phyloP scores from a whole-genome alignment of 1,140 invertebrate species.

The Atopsyche davidsoni region DNA sequence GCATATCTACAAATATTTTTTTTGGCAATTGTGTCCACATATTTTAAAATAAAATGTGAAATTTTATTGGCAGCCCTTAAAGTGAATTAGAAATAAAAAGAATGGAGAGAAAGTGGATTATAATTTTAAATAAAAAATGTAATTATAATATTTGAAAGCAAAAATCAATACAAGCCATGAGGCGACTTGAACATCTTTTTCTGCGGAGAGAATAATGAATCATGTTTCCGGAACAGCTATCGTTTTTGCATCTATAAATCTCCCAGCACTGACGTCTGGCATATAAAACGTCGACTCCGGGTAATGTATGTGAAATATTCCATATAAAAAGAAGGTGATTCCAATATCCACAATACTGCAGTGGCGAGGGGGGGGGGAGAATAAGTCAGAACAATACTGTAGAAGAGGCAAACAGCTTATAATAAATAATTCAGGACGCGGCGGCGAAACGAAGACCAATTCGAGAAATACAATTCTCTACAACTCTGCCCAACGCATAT shows the following conservation, averaged over 20 bases:
- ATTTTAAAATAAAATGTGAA: no score
- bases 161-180: slow-evolving; percentile 14
- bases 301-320: slow-evolving; percentile 12
- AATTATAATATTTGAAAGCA: no score
- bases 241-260: slow-evolving; percentile 25
- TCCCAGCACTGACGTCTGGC: slow-evolving; percentile 15
- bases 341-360: background rate
- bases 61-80: no score
- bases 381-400: slow-evolving; percentile 18
- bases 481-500: no score
- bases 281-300: slow-evolving; percentile 10
- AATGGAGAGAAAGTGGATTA: no score
- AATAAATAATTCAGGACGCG: slow-evolving; percentile 25
- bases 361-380: slow-evolving; percentile 10
- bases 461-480: background rate
- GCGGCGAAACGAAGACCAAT: background rate
- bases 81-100: no score
- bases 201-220: slow-evolving; percentile 22
- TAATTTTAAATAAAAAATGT: no score
- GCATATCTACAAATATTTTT: no score
- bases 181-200: slow-evolving; percentile 14
- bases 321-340: slow-evolving; percentile 6
- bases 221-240: slow-evolving; percentile 14
- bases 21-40: no score
- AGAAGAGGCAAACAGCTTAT: slow-evolving; percentile 14